Evolutionary conservation across 92 coral and sea anemone genomes (phyloP), one percentile per base, ranked within the genome.

Genomic region (Palythoa caribaeorum): DNA sequence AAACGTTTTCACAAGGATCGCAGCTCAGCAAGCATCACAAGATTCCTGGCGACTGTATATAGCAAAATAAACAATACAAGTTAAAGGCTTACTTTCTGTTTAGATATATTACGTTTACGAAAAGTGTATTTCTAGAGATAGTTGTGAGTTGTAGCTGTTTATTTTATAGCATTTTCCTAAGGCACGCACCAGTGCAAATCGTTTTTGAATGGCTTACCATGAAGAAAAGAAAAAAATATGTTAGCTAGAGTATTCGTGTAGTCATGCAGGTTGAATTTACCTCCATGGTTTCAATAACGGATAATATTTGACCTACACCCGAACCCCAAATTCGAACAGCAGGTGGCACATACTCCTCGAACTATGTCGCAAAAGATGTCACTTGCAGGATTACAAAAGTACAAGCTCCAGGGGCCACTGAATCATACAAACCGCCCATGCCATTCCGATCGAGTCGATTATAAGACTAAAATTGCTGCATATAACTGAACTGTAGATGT

Each of bases 1-100:
- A 90, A 80, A 91, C 93, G 5, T 96, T 96, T 85, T 83, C 98
- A 35, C 98, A 96, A 88, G 98, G 95, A 63, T 94, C 97, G 71
- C 98, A 96, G 80, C 93, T 96, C 20, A 96, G 98, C 74, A 91
- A 97, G 47, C 98, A 96, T 55, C 87, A 83, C 48, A 77, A 87
- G 78, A 77, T 87, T 50, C 83, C 87, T 47, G 21, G 77, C 37
- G 87, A 91, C 37, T 78, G 87, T 65, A 28, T 81, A 66, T 81
- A 81, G 86, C 39, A n/a, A 10, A 65, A 11, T 38, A 70, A 70
- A 11, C 20, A 28, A 2, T 8, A 10, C 35, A 9, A 70, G 19
- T 6, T 59, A 20, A 68, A 21, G 36, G 47, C 37, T 70, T 14
- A 35, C 10, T 38, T 11, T 10, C 47, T 35, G 75, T 2, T 36